A percentile compares a stretch with the other conserved stretches of the same genome.
phyloP scores from a whole-genome alignment of 2,113 vertebrate genomes.

The Thamnaconus septentrionalis region DNA sequence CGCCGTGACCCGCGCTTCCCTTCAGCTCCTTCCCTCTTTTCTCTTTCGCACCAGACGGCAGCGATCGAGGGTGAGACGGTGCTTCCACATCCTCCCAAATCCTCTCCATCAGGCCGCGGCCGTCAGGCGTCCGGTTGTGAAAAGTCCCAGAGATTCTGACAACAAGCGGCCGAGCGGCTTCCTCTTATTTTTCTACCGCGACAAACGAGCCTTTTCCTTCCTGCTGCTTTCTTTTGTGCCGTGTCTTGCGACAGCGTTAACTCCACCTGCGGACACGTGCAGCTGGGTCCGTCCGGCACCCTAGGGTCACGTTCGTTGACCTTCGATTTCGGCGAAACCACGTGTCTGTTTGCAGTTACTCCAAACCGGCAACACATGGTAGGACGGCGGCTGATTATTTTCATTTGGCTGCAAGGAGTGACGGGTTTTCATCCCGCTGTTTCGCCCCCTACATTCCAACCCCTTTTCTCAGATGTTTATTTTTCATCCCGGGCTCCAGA shows the following conservation, averaged over 20 bases:
- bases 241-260: no score
- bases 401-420: background rate
- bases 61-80: slow-evolving; percentile 43
- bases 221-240: no score
- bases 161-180: background rate
- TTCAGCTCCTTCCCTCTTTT: slow-evolving; percentile 37
- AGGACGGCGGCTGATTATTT: background rate
- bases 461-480: background rate
- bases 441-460: background rate
- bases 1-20: slow-evolving; percentile 38
- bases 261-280: slow-evolving; percentile 14
- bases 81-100: slow-evolving; percentile 26
- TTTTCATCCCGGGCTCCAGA: background rate
- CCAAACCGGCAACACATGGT: slow-evolving; percentile 24
- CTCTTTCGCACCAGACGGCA: slow-evolving; percentile 37
- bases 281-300: slow-evolving; percentile 40
- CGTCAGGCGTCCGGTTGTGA: background rate
- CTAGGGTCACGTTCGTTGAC: slow-evolving; percentile 44
- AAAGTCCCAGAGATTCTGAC: no score
- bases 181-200: no score
- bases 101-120: slow-evolving; percentile 8
- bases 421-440: slow-evolving; percentile 20
- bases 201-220: no score
- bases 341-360: slow-evolving; percentile 49
- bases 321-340: slow-evolving; percentile 38